These are phyloP conservation scores for Napeogenes sylphis DNA, from an alignment of 2,888 invertebrate genomes.

Conservation along the genomic window DNA sequence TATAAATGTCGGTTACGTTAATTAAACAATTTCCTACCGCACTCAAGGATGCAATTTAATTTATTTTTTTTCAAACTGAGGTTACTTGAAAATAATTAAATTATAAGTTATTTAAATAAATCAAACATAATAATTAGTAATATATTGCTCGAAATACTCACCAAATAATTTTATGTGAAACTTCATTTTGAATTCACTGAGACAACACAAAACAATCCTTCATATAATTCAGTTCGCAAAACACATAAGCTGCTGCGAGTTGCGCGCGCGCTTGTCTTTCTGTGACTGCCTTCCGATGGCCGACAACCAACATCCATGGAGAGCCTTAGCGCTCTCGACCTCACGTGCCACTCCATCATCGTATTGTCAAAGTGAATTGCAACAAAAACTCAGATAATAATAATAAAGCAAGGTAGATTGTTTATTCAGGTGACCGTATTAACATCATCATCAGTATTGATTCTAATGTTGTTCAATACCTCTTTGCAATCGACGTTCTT, in stretches of 20 bases:
- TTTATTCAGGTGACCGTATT: constrained; percentile 22
- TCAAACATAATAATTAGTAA: constrained; percentile 3
- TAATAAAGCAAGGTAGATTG: constrained; percentile 11
- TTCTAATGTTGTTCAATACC: background rate
- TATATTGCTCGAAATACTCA: constrained; percentile 39
- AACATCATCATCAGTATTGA: background rate
- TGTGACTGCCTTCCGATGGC: constrained; percentile 55
- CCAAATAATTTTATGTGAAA: constrained; percentile 63
- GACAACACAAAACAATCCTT: constrained; percentile 43
- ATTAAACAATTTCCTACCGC: constrained; percentile 1
- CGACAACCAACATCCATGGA: constrained; percentile 29
- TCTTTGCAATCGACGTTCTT: background rate
- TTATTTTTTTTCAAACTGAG: background rate
- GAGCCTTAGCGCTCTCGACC: constrained; percentile 39
- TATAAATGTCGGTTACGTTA: background rate
- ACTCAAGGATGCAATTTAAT: constrained; percentile 3
- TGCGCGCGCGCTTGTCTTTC: constrained; percentile 62
- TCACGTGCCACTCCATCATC: constrained; percentile 58
- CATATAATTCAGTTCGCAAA: constrained; percentile 37
- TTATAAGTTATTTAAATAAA: background rate
- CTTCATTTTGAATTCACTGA: constrained; percentile 54
- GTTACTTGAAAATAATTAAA: background rate
- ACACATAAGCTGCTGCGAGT: constrained; percentile 42
- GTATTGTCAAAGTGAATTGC: constrained; percentile 45
- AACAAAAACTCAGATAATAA: constrained; percentile 14